Conservation (phyloP, 2,113 vertebrate species). For the Ageneiosus marmoratus region DNA sequence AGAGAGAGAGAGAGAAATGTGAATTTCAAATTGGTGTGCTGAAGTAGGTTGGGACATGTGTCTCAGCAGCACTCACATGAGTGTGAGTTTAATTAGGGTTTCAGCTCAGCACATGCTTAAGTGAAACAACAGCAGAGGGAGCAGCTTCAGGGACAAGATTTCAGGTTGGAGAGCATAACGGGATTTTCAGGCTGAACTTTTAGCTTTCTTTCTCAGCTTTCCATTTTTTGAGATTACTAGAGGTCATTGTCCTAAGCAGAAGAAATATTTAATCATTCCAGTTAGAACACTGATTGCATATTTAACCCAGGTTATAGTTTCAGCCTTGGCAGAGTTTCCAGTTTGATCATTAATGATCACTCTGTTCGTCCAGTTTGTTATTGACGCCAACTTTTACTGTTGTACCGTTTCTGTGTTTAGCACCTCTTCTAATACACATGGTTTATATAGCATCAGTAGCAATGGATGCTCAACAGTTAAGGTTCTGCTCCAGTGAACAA, state of each 20-base stretch:
- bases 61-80: slow-evolving; percentile 19
- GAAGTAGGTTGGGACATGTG: slow-evolving; percentile 28
- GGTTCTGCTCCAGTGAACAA: background rate
- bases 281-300: background rate
- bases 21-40: slow-evolving; percentile 36
- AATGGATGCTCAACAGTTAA: background rate
- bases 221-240: background rate
- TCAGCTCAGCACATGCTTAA: slow-evolving; percentile 17
- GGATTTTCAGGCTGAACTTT: slow-evolving; percentile 12
- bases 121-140: slow-evolving; percentile 27
- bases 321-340: background rate
- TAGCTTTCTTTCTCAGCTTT: background rate
- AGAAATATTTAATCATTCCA: background rate
- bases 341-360: background rate
- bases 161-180: background rate
- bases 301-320: background rate
- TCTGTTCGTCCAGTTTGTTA: background rate
- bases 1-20: slow-evolving; percentile 20
- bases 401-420: background rate
- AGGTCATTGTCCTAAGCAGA: background rate
- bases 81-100: slow-evolving; percentile 37
- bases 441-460: background rate
- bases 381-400: background rate
- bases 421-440: background rate
- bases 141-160: background rate